Evolutionary conservation across 37 sponge, comb jelly and placozoan genomes (phyloP).

Genomic region (Ianthella basta): DNA sequence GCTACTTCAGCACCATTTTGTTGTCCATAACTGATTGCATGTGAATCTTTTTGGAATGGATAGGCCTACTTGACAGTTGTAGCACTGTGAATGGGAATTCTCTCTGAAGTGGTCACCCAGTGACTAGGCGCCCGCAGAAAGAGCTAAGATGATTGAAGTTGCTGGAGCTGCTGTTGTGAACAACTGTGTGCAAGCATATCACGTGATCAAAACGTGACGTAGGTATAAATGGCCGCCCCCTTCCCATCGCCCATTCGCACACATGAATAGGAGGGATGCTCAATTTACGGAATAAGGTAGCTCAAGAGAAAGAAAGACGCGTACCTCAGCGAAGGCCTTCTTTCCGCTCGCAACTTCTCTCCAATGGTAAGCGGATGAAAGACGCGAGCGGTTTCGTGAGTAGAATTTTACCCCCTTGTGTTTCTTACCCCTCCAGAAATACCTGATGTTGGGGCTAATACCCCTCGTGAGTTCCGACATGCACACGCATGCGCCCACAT

Average conservation of each 20-base stretch:
- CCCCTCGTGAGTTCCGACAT: slow-evolving; percentile 51
- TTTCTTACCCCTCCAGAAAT: slow-evolving; percentile 32
- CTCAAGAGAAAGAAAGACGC: slow-evolving; percentile 7
- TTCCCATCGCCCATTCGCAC: not conserved
- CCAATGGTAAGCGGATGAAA: slow-evolving; percentile 36
- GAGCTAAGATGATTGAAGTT: too few species aligned
- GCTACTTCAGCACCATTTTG: too few species aligned
- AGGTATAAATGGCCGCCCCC: too few species aligned
- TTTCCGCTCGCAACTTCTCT: slow-evolving; percentile 66
- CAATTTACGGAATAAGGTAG: slow-evolving; percentile 11
- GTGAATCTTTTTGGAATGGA: too few species aligned
- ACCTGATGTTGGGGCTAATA: slow-evolving; percentile 56
- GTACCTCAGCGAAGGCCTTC: slow-evolving; percentile 47
- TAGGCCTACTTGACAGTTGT: too few species aligned
- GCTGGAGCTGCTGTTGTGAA: too few species aligned
- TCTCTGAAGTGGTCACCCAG: too few species aligned
- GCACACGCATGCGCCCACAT: not conserved
- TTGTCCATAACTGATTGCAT: too few species aligned
- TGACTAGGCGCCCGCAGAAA: too few species aligned
- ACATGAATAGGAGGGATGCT: slow-evolving; percentile 2
- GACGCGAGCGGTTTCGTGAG: not conserved
- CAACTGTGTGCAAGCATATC: too few species aligned
- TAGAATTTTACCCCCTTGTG: not conserved
- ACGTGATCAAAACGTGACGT: too few species aligned
- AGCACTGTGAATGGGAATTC: too few species aligned